Conservation (phyloP, 1,140 invertebrate genomes). For the Probaryconus sp. region DNA sequence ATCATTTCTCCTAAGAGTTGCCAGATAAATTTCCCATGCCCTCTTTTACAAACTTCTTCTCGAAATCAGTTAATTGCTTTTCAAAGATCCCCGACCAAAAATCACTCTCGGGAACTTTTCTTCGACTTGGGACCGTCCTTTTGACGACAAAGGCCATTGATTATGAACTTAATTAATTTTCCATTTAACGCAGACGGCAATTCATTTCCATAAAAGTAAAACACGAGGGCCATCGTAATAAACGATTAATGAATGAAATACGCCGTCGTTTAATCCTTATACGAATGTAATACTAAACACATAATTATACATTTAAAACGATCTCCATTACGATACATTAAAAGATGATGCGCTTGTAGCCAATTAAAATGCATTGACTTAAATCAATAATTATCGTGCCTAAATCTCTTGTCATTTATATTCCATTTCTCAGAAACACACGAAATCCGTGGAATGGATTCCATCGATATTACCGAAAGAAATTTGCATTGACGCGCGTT, state of each 20-base stretch:
- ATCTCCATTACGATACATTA: conserved; percentile 32
- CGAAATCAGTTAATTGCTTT: conserved; percentile 44
- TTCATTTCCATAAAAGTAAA: conserved; percentile 38
- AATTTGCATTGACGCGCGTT: conserved; percentile 1
- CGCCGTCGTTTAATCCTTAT: conserved; percentile 32
- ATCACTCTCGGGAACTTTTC: no score
- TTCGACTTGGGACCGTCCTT: no score
- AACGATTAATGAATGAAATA: conserved; percentile 52
- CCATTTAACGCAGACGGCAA: conserved; percentile 22
- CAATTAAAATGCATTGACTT: conserved; percentile 51
- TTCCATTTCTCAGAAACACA: conserved; percentile 24
- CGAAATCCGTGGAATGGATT: no score
- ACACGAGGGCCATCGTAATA: conserved; percentile 40
- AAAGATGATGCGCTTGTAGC: conserved; percentile 47
- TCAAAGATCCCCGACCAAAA: no score
- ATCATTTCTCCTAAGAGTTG: no score
- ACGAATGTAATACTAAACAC: conserved; percentile 42
- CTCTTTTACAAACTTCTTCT: no score
- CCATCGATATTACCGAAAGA: background rate
- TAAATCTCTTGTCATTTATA: conserved; percentile 39
- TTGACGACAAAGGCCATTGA: conserved; percentile 41
- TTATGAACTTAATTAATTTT: conserved; percentile 54
- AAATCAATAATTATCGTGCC: conserved; percentile 47
- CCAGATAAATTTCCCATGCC: no score
- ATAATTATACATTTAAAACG: conserved; percentile 41